A percentile compares a stretch with the other conserved stretches of the same genome.
These are phyloP conservation scores for Sipha maydis DNA, from an alignment of 2,888 invertebrate genomes.

Conservation along the genomic window DNA sequence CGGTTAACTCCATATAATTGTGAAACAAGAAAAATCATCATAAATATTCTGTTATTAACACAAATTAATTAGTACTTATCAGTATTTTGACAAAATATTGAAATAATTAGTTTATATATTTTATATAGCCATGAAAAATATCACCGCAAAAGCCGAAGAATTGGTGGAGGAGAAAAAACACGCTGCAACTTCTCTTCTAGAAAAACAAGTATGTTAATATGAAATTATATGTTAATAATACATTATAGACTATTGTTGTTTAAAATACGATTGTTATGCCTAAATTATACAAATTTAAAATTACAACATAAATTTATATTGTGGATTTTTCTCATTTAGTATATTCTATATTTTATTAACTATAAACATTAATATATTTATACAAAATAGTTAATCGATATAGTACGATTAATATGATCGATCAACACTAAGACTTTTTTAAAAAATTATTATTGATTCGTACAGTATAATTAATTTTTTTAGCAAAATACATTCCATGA, in stretches of 20 bases:
- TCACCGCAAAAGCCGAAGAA: conserved; percentile 51
- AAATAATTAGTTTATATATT: not conserved
- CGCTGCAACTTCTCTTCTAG: conserved; percentile 38
- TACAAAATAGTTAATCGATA: too few relatives aligned
- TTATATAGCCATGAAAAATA: conserved; percentile 50
- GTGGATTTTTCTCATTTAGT: conserved; percentile 12
- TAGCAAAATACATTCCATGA: not conserved
- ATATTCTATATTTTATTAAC: not conserved
- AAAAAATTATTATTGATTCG: too few relatives aligned
- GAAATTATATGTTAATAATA: not conserved
- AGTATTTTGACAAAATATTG: not conserved
- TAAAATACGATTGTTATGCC: not conserved
- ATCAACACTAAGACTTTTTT: too few relatives aligned
- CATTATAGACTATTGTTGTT: not conserved
- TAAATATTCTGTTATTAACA: not conserved
- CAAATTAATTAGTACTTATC: not conserved
- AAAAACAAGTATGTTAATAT: conserved; percentile 54
- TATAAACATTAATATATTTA: too few relatives aligned
- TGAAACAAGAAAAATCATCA: not conserved
- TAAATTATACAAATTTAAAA: not conserved
- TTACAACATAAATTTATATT: not conserved
- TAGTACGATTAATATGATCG: too few relatives aligned
- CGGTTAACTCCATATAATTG: not conserved
- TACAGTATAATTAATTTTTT: not conserved
- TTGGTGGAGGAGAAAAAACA: conserved; percentile 51